Evolutionary conservation across 64 coral and sea anemone species (phyloP).

Genomic region (Pocillopora verrucosa): DNA sequence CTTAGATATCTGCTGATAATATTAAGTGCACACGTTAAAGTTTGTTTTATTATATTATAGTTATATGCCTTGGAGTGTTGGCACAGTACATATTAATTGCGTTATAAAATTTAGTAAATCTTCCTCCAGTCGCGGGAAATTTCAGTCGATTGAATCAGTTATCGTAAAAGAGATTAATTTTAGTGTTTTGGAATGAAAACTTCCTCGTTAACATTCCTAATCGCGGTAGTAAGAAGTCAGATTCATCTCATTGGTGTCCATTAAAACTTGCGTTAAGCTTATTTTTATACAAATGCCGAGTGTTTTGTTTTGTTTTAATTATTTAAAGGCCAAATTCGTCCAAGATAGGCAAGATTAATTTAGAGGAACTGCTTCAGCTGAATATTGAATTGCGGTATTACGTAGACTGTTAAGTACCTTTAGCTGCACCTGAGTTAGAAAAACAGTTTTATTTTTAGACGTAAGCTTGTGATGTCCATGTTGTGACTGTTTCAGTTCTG

Average conservation of each 20-base stretch:
- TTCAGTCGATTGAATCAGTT: background rate
- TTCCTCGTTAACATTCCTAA: background rate
- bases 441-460: background rate
- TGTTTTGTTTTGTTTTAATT: background rate
- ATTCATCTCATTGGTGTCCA: background rate
- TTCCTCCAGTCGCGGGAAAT: background rate
- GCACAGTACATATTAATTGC: too few species aligned
- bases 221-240: background rate
- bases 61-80: background rate
- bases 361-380: too few species aligned
- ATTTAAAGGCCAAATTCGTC: background rate
- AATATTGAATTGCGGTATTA: too few species aligned
- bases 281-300: background rate
- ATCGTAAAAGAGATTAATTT: too few species aligned
- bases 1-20: background rate
- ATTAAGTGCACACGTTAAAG: background rate
- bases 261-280: background rate
- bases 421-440: background rate
- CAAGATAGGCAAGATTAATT: background rate
- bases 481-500: background rate
- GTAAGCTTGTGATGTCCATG: background rate
- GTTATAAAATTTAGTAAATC: background rate
- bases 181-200: too few species aligned
- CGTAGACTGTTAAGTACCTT: too few species aligned
- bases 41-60: background rate